phyloP scores from a whole-genome alignment of 2,113 vertebrate species.

The Pterophyllum scalare region DNA sequence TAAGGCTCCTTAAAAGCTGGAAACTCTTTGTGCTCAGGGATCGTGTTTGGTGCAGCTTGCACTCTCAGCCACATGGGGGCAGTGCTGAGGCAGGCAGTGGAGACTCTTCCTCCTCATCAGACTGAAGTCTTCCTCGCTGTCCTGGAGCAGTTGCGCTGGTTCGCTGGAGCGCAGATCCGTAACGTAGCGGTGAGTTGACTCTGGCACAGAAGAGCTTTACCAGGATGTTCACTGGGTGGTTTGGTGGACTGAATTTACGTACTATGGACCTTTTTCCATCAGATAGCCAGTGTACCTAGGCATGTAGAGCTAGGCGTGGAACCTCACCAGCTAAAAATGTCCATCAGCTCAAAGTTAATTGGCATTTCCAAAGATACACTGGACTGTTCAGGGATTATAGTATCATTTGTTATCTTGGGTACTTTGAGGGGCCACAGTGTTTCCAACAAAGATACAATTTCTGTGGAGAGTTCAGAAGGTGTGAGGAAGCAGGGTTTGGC shows the following conservation, averaged over 20 bases:
- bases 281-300: background rate
- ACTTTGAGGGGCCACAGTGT: background rate
- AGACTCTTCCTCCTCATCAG: conserved; percentile 80
- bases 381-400: background rate
- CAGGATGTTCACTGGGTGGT: background rate
- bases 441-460: background rate
- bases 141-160: conserved; percentile 93
- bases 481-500: too few species aligned
- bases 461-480: background rate
- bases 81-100: conserved; percentile 77
- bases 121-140: conserved; percentile 87
- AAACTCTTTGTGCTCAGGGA: conserved; percentile 75
- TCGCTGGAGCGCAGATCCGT: conserved; percentile 92
- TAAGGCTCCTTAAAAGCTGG: background rate
- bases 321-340: background rate
- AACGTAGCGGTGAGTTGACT: conserved; percentile 90
- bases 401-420: too few species aligned
- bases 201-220: background rate
- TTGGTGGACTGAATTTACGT: background rate
- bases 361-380: background rate
- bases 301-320: background rate
- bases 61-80: conserved; percentile 83
- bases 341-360: background rate
- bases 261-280: background rate
- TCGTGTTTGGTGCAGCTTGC: conserved; percentile 89